phyloP scores from a whole-genome alignment of 2,888 invertebrate genomes.

The Acleris laterana region DNA sequence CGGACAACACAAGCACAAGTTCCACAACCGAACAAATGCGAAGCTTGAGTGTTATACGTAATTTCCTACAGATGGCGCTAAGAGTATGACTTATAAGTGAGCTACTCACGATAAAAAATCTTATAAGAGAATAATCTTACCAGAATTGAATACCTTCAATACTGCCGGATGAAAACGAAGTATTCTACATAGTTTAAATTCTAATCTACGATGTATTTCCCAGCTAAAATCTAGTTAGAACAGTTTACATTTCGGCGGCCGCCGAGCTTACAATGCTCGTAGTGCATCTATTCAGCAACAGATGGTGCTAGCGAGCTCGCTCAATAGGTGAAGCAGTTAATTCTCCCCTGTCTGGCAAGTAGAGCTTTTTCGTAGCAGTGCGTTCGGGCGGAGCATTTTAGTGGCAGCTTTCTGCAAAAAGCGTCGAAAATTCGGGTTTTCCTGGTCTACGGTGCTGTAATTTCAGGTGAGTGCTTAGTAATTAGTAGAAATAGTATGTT shows the following conservation, averaged over 20 bases:
- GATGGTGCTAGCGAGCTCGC: slow-evolving; percentile 55
- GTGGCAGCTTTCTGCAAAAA: slow-evolving; percentile 30
- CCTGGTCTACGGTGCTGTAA: not conserved
- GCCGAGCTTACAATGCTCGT: not conserved
- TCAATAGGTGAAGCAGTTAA: slow-evolving; percentile 52
- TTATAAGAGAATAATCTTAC: not conserved
- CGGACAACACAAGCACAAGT: too few species aligned
- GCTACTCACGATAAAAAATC: not conserved
- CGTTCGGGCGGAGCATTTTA: slow-evolving; percentile 32
- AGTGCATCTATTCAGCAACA: slow-evolving; percentile 55
- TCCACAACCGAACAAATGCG: not conserved
- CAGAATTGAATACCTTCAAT: not conserved
- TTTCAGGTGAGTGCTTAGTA: slow-evolving; percentile 23
- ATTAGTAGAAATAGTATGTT: slow-evolving; percentile 1
- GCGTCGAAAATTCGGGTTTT: slow-evolving; percentile 15
- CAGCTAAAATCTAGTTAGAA: not conserved
- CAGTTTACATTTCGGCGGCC: not conserved
- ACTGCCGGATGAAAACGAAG: not conserved
- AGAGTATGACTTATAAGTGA: not conserved
- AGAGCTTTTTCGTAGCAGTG: slow-evolving; percentile 32
- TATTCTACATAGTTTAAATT: not conserved
- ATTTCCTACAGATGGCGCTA: slow-evolving; percentile 29
- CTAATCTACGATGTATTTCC: not conserved
- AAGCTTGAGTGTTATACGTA: not conserved
- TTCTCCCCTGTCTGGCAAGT: slow-evolving; percentile 32